A percentile compares a stretch with the other conserved stretches of the same genome.
Evolutionary conservation across 1,140 invertebrate genomes (phyloP).

Genomic region (Drosophila navojoa): DNA sequence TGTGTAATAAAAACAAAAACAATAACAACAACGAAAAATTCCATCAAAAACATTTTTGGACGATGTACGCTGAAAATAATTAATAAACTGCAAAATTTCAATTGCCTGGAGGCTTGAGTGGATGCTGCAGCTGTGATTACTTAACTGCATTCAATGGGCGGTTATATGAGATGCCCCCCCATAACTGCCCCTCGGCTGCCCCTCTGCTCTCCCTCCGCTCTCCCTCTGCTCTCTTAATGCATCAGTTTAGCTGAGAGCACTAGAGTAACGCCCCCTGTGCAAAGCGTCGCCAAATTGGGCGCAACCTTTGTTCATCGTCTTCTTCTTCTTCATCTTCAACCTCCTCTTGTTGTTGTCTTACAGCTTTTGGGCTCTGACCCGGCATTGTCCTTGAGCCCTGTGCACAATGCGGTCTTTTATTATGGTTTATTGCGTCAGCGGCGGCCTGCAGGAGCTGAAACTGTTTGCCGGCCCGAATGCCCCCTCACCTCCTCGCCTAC

Average conservation of each 20-base stretch:
- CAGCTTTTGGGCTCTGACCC: not conserved
- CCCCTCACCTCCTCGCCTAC: not conserved
- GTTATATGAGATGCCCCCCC: not conserved
- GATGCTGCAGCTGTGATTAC: not conserved
- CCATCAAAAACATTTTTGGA: conserved; percentile 42
- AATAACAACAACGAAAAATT: conserved; percentile 34
- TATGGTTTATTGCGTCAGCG: conserved; percentile 74
- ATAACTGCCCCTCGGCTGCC: not conserved
- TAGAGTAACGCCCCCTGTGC: not conserved
- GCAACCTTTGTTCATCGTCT: not conserved
- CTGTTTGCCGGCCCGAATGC: not conserved
- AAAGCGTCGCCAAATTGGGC: conserved; percentile 19
- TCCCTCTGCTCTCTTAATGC: not conserved
- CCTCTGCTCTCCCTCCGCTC: not conserved
- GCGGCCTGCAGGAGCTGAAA: conserved; percentile 10
- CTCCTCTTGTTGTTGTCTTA: not conserved
- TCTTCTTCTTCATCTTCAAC: not conserved
- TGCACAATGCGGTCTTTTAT: conserved; percentile 65
- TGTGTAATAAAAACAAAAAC: conserved; percentile 58
- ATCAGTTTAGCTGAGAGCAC: not conserved
- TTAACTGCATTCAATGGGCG: conserved; percentile 7
- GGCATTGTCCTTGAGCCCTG: conserved; percentile 60
- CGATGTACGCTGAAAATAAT: conserved; percentile 42
- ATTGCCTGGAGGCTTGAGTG: conserved; percentile 22
- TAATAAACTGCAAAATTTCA: conserved; percentile 67